Evolutionary conservation across 1,140 invertebrate species (phyloP).

Genomic region (Ips typographus): DNA sequence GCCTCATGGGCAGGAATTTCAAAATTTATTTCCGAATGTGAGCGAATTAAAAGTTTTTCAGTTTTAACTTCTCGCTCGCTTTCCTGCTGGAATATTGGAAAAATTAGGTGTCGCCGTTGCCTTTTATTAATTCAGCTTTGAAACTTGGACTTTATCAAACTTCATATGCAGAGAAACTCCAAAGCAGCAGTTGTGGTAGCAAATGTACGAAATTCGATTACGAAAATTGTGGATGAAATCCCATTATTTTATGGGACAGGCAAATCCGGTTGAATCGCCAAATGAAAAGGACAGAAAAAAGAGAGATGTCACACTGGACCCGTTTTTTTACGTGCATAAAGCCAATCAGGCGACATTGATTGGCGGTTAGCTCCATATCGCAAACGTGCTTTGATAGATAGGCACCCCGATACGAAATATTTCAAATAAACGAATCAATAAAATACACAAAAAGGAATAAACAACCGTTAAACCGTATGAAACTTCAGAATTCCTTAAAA

Average conservation of each 20-base stretch:
- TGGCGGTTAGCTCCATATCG: slow-evolving; percentile 34
- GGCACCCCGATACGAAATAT: not conserved
- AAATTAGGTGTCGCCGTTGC: not conserved
- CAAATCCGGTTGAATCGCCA: slow-evolving; percentile 1
- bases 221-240: no score
- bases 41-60: slow-evolving; percentile 26
- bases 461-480: slow-evolving; percentile 1
- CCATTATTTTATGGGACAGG: not conserved
- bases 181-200: no score
- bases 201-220: no score
- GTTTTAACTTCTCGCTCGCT: not conserved
- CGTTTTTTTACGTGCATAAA: slow-evolving; percentile 21
- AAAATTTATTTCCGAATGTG: slow-evolving; percentile 20
- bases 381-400: slow-evolving; percentile 9
- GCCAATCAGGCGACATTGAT: slow-evolving; percentile 39
- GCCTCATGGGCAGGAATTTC: slow-evolving; percentile 18
- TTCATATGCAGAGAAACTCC: no score
- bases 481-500: not conserved
- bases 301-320: slow-evolving; percentile 1
- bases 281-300: slow-evolving; percentile 4
- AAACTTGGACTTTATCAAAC: no score
- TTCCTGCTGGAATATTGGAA: slow-evolving; percentile 4
- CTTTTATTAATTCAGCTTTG: no score
- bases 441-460: slow-evolving; percentile 3
- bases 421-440: slow-evolving; percentile 12